Conservation (phyloP, 2,797 vertebrate species). For the Hoplostethus atlanticus region DNA sequence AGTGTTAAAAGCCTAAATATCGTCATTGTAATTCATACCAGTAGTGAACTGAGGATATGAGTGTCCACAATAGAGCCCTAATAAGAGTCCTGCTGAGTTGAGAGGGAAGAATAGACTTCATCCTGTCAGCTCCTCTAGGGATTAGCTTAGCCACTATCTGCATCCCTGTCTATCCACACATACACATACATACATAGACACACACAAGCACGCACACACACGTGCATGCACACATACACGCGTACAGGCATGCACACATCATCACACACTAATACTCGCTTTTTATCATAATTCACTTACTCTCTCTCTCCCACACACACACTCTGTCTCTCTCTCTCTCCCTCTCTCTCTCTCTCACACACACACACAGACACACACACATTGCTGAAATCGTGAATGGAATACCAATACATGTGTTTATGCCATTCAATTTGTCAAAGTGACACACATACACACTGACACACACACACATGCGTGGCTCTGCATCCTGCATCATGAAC, state of each 20-base stretch:
- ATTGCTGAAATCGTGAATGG: background rate
- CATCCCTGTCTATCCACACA: conserved; percentile 34
- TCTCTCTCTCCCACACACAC: conserved; percentile 8
- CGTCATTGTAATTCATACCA: background rate
- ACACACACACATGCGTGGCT: conserved; percentile 2
- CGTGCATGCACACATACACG: conserved; percentile 1
- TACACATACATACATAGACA: conserved; percentile 26
- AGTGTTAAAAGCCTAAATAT: conserved; percentile 8
- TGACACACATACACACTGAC: background rate
- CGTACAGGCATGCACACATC: conserved; percentile 13
- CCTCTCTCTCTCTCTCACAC: conserved; percentile 10
- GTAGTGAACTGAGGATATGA: conserved; percentile 7
- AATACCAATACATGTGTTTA: background rate
- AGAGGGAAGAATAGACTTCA: conserved; percentile 55
- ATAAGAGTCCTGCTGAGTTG: conserved; percentile 42
- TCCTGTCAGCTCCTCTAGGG: conserved; percentile 71
- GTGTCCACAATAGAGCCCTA: conserved; percentile 14
- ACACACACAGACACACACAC: background rate
- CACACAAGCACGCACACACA: conserved; percentile 6
- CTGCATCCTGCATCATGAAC: background rate
- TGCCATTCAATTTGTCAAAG: background rate
- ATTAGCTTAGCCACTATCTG: conserved; percentile 67
- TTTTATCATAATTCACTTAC: background rate
- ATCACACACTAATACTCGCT: background rate
- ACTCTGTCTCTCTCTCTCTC: background rate